These are phyloP conservation scores for Drosophila sp. DNA, from an alignment of 1,140 invertebrate species.

Conservation along the genomic window DNA sequence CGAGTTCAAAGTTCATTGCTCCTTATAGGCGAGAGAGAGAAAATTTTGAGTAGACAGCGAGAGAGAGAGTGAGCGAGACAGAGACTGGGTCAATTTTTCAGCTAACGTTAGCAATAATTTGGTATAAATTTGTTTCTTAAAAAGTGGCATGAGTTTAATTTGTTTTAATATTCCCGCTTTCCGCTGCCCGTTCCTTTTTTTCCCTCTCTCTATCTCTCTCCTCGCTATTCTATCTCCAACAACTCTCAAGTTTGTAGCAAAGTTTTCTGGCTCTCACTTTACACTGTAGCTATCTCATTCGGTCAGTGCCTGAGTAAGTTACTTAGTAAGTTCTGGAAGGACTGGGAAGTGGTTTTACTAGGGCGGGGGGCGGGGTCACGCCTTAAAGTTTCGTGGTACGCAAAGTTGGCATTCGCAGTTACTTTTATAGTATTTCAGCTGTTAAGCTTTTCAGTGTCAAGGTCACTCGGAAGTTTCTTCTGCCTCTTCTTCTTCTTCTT, in stretches of 20 bases:
- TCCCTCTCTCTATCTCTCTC: background rate
- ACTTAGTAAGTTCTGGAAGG: slow-evolving; percentile 32
- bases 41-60: background rate
- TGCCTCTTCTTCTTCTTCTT: slow-evolving; percentile 7
- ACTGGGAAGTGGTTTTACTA: background rate
- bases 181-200: background rate
- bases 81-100: slow-evolving; percentile 8
- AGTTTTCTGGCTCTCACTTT: slow-evolving; percentile 25
- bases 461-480: slow-evolving; percentile 41
- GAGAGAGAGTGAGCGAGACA: background rate
- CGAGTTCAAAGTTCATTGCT: slow-evolving; percentile 45
- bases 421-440: slow-evolving; percentile 45
- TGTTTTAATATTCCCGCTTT: slow-evolving; percentile 16
- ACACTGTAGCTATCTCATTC: background rate
- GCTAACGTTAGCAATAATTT: slow-evolving; percentile 27
- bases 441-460: slow-evolving; percentile 51
- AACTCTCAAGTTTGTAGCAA: slow-evolving; percentile 35
- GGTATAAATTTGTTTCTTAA: slow-evolving; percentile 51
- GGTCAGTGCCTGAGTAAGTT: slow-evolving; percentile 26
- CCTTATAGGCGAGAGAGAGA: slow-evolving; percentile 20
- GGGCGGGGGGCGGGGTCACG: background rate
- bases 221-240: background rate
- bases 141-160: slow-evolving; percentile 50
- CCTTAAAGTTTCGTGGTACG: slow-evolving; percentile 55
- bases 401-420: slow-evolving; percentile 51